Percentiles rank a stretch among this genome's conserved stretches.
phyloP scores from a whole-genome alignment of 2,888 invertebrate genomes.

The Gortyna flavago region DNA sequence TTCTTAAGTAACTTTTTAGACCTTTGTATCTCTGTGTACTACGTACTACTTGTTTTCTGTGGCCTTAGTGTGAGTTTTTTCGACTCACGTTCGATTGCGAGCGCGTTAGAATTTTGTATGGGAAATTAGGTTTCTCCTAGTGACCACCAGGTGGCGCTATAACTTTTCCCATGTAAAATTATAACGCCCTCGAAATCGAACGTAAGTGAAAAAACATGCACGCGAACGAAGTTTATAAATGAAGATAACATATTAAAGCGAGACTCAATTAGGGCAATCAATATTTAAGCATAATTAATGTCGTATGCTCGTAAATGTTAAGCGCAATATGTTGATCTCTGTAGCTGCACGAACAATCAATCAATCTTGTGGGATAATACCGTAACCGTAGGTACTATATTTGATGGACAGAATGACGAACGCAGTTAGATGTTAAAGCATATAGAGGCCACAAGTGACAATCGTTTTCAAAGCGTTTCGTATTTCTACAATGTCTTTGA shows the following conservation, averaged over 20 bases:
- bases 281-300: not conserved
- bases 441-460: not conserved
- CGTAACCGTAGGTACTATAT: not conserved
- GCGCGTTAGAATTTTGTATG: too few species aligned
- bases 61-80: too few species aligned
- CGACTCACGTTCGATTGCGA: too few species aligned
- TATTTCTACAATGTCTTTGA: not conserved
- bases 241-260: not conserved
- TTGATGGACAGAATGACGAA: conserved; percentile 15
- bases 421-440: not conserved
- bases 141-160: too few species aligned
- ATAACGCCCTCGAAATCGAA: too few species aligned
- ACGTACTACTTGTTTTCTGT: too few species aligned
- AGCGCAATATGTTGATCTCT: not conserved
- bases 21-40: too few species aligned
- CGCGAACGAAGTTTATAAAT: too few species aligned
- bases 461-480: not conserved
- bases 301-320: not conserved
- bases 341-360: not conserved
- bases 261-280: not conserved
- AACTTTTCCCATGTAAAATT: too few species aligned
- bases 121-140: too few species aligned
- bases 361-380: conserved; percentile 28
- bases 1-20: too few species aligned
- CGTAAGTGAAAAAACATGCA: too few species aligned